These are phyloP conservation scores for Xestoiulus laeticollis DNA, from an alignment of 2,888 invertebrate genomes.

Conservation along the genomic window DNA sequence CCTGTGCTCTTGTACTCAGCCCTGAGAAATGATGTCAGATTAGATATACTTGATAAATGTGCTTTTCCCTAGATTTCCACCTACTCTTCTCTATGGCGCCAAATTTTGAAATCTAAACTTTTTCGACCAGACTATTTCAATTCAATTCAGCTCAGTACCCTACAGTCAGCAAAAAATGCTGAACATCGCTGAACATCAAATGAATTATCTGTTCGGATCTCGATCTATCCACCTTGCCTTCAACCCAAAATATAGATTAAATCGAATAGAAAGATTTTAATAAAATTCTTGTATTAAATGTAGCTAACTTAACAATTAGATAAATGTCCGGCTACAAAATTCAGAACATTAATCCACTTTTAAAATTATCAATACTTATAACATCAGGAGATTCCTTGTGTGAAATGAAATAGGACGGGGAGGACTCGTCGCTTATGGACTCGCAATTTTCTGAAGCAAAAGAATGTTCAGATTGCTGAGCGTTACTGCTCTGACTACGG, in stretches of 20 bases:
- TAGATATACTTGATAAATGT: neutral
- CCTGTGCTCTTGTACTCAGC: neutral
- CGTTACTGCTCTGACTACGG: neutral
- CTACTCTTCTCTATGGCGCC: neutral
- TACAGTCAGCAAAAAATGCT: too few species aligned
- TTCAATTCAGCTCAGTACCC: too few species aligned
- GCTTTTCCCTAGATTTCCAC: neutral
- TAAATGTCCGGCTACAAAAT: neutral
- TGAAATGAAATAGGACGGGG: conserved; percentile 6
- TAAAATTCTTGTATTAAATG: neutral
- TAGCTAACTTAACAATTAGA: neutral
- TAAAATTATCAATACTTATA: neutral
- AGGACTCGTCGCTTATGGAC: neutral
- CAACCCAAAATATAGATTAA: too few species aligned
- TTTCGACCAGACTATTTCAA: neutral
- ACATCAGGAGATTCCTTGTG: neutral
- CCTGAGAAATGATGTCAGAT: neutral
- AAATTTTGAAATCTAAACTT: neutral
- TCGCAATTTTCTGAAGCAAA: conserved; percentile 16
- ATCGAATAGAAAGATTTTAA: too few species aligned
- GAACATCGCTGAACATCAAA: too few species aligned
- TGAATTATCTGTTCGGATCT: too few species aligned
- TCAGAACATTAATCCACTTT: neutral
- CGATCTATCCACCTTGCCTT: too few species aligned
- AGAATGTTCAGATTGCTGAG: conserved; percentile 11